These are phyloP conservation scores for Clarias gariepinus DNA, from an alignment of 2,113 vertebrate genomes.

Conservation along the genomic window DNA sequence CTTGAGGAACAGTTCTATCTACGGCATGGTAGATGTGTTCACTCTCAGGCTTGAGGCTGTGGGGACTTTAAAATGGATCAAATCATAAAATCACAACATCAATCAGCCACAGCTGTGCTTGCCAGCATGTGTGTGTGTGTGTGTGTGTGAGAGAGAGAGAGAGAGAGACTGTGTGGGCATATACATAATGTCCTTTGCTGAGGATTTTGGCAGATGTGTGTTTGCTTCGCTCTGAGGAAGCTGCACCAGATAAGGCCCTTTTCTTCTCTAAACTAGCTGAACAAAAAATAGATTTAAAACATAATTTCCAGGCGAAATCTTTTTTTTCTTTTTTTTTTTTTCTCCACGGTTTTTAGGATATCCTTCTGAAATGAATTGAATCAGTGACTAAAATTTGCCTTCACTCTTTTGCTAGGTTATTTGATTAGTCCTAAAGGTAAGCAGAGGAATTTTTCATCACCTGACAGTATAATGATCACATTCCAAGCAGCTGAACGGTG, in stretches of 20 bases:
- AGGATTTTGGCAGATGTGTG: constrained; percentile 18
- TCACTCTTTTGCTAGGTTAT: not conserved
- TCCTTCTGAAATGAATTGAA: constrained; percentile 1
- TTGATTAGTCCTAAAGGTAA: not conserved
- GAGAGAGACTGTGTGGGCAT: constrained; percentile 18
- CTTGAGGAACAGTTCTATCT: constrained; percentile 48
- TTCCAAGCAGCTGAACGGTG: not conserved
- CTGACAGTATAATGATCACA: constrained; percentile 7
- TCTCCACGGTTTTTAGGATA: not conserved
- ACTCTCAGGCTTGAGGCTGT: constrained; percentile 51
- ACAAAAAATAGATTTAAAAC: constrained; percentile 10
- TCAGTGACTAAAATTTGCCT: not conserved
- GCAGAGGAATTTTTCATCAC: not conserved
- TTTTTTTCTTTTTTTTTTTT: not conserved
- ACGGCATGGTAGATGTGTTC: constrained; percentile 52
- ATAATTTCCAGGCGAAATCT: not conserved
- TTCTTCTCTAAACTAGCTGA: constrained; percentile 2
- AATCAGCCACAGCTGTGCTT: constrained; percentile 52
- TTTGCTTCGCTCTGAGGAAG: constrained; percentile 2
- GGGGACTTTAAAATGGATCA: constrained; percentile 57
- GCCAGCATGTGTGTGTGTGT: constrained; percentile 24
- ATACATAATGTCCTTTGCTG: constrained; percentile 22
- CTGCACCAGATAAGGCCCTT: not conserved
- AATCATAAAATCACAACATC: constrained; percentile 56
- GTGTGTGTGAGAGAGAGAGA: constrained; percentile 20